These are phyloP conservation scores for Sisyra terminalis DNA, from an alignment of 2,888 invertebrate species.

Conservation along the genomic window DNA sequence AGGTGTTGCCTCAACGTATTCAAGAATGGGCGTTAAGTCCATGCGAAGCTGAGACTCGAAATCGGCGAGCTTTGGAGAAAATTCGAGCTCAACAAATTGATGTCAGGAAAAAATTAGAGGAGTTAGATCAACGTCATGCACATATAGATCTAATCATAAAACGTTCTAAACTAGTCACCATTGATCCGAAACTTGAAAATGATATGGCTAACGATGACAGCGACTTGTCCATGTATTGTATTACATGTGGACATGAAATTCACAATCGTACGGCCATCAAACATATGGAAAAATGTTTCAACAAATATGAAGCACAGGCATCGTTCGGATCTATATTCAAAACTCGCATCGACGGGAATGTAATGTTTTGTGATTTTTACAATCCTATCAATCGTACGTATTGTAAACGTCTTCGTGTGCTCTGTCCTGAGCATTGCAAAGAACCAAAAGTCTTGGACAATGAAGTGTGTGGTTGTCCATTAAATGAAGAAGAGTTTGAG, in stretches of 20 bases:
- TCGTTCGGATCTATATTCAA: constrained; percentile 92
- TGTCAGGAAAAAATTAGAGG: constrained; percentile 62
- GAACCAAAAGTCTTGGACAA: constrained; percentile 75
- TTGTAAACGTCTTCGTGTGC: constrained; percentile 84
- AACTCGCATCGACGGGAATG: constrained; percentile 83
- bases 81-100: constrained; percentile 66
- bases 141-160: constrained; percentile 70
- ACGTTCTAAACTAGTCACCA: constrained; percentile 51
- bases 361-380: constrained; percentile 96
- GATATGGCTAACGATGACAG: constrained; percentile 51
- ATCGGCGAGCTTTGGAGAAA: constrained; percentile 45
- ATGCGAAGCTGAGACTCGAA: constrained; percentile 69
- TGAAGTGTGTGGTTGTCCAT: constrained; percentile 87
- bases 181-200: constrained; percentile 43
- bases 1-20: constrained; percentile 75
- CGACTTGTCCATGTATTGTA: constrained; percentile 79
- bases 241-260: constrained; percentile 93
- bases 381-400: constrained; percentile 80
- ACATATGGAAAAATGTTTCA: constrained; percentile 97
- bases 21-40: constrained; percentile 85
- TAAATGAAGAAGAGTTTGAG: constrained; percentile 70
- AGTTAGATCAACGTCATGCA: constrained; percentile 57
- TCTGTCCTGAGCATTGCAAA: constrained; percentile 96
- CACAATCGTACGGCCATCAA: constrained; percentile 81
- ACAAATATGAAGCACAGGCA: constrained; percentile 94